Percentiles rank a stretch among this genome's conserved stretches.
Evolutionary conservation across 2,113 vertebrate genomes (phyloP).

Genomic region (Elgaria multicarinata): DNA sequence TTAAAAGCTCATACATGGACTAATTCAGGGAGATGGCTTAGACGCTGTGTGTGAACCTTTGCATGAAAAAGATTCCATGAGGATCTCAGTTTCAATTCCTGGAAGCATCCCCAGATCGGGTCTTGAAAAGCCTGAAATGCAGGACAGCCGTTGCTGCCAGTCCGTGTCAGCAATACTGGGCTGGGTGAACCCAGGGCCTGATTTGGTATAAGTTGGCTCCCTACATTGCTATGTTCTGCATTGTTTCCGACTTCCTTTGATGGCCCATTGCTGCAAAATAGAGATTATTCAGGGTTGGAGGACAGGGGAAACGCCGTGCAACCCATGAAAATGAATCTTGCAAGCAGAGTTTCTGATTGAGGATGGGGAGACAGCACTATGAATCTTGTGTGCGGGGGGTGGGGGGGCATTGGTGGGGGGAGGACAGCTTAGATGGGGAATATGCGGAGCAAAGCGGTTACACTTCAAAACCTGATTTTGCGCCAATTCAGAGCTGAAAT

Average conservation of each 20-base stretch:
- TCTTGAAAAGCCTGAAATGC: too few relatives aligned
- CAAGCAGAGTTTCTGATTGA: not conserved
- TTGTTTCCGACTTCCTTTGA: not conserved
- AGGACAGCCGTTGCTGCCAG: too few relatives aligned
- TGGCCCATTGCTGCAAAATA: not conserved
- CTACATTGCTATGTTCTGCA: too few relatives aligned
- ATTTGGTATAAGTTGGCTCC: too few relatives aligned
- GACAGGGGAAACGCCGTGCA: fast-evolving
- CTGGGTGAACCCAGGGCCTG: not conserved
- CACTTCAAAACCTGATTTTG: slow-evolving; percentile 45
- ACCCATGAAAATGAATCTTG: fast-evolving
- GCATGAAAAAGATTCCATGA: too few relatives aligned
- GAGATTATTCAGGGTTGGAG: not conserved
- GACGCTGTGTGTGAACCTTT: too few relatives aligned
- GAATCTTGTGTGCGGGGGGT: not conserved
- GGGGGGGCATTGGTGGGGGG: fast-evolving
- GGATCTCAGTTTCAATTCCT: too few relatives aligned
- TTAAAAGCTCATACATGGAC: too few relatives aligned
- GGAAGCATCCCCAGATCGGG: too few relatives aligned
- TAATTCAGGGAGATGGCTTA: too few relatives aligned
- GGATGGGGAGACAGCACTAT: not conserved
- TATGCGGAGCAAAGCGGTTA: not conserved
- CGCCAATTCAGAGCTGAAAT: slow-evolving; percentile 52
- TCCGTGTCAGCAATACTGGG: too few relatives aligned
- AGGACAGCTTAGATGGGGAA: not conserved